phyloP scores from a whole-genome alignment of 64 coral and sea anemone genomes.

The Cladopsammia gracilis region DNA sequence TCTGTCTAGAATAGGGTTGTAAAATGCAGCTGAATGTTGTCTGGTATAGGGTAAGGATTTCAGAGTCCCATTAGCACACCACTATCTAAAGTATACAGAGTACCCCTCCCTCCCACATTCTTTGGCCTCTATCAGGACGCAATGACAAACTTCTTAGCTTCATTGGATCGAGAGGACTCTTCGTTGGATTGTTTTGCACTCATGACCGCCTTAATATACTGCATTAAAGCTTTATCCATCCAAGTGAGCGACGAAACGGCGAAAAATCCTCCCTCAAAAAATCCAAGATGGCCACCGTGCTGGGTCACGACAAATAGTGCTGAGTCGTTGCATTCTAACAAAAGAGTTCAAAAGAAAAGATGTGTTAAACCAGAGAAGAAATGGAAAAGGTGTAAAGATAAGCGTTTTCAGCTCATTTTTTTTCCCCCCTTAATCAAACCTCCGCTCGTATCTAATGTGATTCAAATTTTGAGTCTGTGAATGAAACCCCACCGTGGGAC shows the following conservation, averaged over 20 bases:
- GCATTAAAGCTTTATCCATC: constrained; percentile 88
- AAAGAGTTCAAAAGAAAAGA: neutral
- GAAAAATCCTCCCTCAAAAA: constrained; percentile 80
- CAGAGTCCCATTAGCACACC: too few species aligned
- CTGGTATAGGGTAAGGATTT: too few species aligned
- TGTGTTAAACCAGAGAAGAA: neutral
- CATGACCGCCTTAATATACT: constrained; percentile 85
- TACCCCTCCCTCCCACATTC: neutral
- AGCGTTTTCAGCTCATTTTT: too few species aligned
- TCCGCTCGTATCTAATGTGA: too few species aligned
- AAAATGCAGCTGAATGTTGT: too few species aligned
- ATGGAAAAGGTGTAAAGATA: neutral
- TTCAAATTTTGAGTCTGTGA: too few species aligned
- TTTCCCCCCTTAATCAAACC: too few species aligned
- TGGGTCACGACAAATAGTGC: constrained; percentile 91
- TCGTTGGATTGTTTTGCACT: neutral
- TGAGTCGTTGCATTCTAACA: constrained; percentile 80
- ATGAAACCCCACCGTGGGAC: too few species aligned
- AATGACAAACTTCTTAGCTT: neutral
- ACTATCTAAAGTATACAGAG: too few species aligned
- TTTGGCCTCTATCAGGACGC: neutral
- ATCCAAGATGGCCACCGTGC: constrained; percentile 95
- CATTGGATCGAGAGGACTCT: neutral
- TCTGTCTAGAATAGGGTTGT: too few species aligned
- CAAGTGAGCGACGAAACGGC: constrained; percentile 70